Percentiles rank a stretch among this genome's conserved stretches.
These are phyloP conservation scores for Sebastes vulpes DNA, from an alignment of 2,797 vertebrate species.

Conservation along the genomic window DNA sequence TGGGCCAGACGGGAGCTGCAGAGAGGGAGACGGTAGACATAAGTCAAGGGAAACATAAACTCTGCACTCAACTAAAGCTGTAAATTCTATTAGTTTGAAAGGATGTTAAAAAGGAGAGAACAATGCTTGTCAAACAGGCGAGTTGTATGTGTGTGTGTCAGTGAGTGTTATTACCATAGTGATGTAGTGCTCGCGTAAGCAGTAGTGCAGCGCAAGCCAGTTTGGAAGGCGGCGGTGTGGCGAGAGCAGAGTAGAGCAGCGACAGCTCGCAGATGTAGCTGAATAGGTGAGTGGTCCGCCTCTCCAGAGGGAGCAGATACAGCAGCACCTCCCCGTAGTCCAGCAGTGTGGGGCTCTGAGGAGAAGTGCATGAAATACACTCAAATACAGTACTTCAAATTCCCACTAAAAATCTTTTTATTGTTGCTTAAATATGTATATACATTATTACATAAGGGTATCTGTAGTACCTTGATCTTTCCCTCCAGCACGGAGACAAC, in stretches of 20 bases:
- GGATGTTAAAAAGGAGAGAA: background rate
- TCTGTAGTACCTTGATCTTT: slow-evolving; percentile 87
- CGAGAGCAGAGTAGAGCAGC: slow-evolving; percentile 90
- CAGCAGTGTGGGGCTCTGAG: slow-evolving; percentile 91
- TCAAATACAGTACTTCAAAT: no score
- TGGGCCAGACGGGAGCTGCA: slow-evolving; percentile 92
- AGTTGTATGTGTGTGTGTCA: background rate
- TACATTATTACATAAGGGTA: background rate
- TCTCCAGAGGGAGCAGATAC: slow-evolving; percentile 84
- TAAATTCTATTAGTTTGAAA: slow-evolving; percentile 36
- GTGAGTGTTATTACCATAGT: slow-evolving; percentile 86
- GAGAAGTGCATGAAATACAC: background rate
- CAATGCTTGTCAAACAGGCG: background rate
- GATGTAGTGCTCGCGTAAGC: slow-evolving; percentile 90
- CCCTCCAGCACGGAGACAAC: slow-evolving; percentile 94
- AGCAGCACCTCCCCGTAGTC: slow-evolving; percentile 94
- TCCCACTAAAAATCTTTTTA: background rate
- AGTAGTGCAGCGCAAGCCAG: slow-evolving; percentile 91
- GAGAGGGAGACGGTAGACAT: background rate
- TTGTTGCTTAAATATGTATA: background rate
- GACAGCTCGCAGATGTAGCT: slow-evolving; percentile 96
- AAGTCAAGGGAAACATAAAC: slow-evolving; percentile 28
- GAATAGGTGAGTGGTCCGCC: slow-evolving; percentile 90
- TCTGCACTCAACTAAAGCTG: background rate
- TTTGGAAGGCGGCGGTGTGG: slow-evolving; percentile 85